Evolutionary conservation across 2,888 invertebrate species (phyloP).

Genomic region (Clunio marinus): DNA sequence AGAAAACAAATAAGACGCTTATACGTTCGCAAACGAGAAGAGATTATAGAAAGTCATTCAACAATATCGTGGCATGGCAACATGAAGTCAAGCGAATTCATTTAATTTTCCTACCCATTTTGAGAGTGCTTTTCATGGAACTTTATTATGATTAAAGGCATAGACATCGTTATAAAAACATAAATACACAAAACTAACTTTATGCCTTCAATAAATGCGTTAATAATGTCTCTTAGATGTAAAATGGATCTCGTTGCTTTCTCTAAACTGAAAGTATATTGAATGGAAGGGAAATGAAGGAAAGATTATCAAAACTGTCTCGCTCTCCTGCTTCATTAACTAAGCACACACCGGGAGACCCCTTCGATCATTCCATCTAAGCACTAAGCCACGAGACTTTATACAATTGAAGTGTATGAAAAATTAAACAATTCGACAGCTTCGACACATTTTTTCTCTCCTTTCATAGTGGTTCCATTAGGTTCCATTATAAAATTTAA

Average conservation of each 20-base stretch:
- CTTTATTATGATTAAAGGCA: slow-evolving; percentile 17
- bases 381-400: not conserved
- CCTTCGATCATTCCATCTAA: too few relatives aligned
- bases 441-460: slow-evolving; percentile 5
- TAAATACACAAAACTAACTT: not conserved
- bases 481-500: not conserved
- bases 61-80: not conserved
- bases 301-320: slow-evolving; percentile 20
- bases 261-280: slow-evolving; percentile 11
- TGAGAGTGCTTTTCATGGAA: not conserved
- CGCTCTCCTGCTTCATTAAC: too few relatives aligned
- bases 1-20: slow-evolving; percentile 31
- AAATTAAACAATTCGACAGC: slow-evolving; percentile 14
- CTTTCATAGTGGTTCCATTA: too few relatives aligned
- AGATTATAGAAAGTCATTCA: slow-evolving; percentile 36
- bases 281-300: not conserved
- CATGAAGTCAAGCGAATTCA: slow-evolving; percentile 5
- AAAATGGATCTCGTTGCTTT: not conserved
- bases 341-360: too few relatives aligned
- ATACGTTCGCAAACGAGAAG: not conserved
- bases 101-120: not conserved
- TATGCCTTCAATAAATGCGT: slow-evolving; percentile 16
- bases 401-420: not conserved
- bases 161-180: not conserved
- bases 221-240: not conserved